phyloP scores from a whole-genome alignment of 1,140 invertebrate genomes.

The Drosophila ambigua region DNA sequence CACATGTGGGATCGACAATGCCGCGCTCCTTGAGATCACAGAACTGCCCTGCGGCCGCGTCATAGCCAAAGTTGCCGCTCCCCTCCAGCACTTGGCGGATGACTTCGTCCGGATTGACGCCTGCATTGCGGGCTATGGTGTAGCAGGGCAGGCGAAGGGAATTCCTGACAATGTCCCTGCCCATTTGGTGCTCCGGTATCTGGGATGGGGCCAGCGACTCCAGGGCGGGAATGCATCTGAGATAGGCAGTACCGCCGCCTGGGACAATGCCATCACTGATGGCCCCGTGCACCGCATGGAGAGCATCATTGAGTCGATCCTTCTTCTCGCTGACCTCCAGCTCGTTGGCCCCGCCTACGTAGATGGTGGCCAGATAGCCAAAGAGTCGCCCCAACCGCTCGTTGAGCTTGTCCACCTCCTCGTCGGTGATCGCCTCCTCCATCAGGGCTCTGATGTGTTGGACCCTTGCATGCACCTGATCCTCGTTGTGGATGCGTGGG shows the following conservation, averaged over 20 bases:
- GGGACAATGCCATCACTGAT: slow-evolving; percentile 80
- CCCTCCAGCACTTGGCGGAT: slow-evolving; percentile 90
- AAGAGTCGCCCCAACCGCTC: slow-evolving; percentile 90
- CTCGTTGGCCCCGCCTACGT: slow-evolving; percentile 72
- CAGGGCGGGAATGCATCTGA: slow-evolving; percentile 67
- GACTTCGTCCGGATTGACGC: slow-evolving; percentile 93
- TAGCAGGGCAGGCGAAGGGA: slow-evolving; percentile 89
- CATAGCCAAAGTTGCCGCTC: slow-evolving; percentile 91
- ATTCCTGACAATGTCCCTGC: slow-evolving; percentile 88
- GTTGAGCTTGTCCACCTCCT: slow-evolving; percentile 90
- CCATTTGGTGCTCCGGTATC: slow-evolving; percentile 71
- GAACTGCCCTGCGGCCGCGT: slow-evolving; percentile 93
- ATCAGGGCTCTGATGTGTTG: slow-evolving; percentile 88
- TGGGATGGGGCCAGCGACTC: slow-evolving; percentile 25
- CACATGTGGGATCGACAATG: slow-evolving; percentile 98
- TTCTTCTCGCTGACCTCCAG: slow-evolving; percentile 80
- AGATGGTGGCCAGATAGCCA: slow-evolving; percentile 87
- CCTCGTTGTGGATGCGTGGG: slow-evolving; percentile 86
- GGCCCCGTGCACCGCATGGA: slow-evolving; percentile 72
- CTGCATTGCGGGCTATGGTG: slow-evolving; percentile 96
- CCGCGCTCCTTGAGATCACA: slow-evolving; percentile 95
- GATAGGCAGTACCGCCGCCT: slow-evolving; percentile 76
- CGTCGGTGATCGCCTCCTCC: slow-evolving; percentile 87
- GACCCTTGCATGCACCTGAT: slow-evolving; percentile 87
- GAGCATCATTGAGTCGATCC: slow-evolving; percentile 78